These are phyloP conservation scores for Heliornis fulica DNA, from an alignment of 2,113 vertebrate genomes.

Conservation along the genomic window DNA sequence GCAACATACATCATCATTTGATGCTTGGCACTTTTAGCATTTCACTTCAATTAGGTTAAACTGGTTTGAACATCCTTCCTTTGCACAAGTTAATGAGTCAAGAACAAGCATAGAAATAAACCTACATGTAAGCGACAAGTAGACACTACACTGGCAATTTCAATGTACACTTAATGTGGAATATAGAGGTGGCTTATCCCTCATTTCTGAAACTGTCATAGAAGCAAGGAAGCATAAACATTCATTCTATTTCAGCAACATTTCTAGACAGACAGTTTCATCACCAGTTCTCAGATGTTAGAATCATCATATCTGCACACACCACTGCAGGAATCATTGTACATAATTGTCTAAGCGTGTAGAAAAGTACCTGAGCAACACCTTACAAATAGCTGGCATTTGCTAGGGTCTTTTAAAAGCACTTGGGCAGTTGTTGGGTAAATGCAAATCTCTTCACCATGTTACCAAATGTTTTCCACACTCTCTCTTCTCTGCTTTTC, in stretches of 20 bases:
- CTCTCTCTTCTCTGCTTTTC: neutral
- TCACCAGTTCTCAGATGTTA: neutral
- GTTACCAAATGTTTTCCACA: neutral
- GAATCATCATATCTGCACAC: neutral
- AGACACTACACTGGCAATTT: neutral
- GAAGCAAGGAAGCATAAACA: neutral
- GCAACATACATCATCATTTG: neutral
- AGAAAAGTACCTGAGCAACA: neutral
- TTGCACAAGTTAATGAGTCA: neutral
- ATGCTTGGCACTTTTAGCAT: neutral
- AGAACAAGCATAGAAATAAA: neutral
- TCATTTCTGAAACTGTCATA: neutral
- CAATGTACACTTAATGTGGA: neutral
- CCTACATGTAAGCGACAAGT: neutral
- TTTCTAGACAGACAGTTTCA: neutral
- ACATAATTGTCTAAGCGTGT: neutral
- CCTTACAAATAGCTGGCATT: neutral
- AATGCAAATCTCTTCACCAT: neutral
- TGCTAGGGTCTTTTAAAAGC: neutral
- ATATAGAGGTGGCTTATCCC: neutral
- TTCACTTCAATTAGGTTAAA: neutral
- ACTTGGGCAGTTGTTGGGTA: neutral
- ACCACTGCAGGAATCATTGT: neutral
- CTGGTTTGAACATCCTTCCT: neutral
- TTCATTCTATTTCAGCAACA: neutral